A percentile compares a stretch with the other conserved stretches of the same genome.
Conservation (phyloP, 2,888 invertebrate species). For the Pediacus dermestoides region DNA sequence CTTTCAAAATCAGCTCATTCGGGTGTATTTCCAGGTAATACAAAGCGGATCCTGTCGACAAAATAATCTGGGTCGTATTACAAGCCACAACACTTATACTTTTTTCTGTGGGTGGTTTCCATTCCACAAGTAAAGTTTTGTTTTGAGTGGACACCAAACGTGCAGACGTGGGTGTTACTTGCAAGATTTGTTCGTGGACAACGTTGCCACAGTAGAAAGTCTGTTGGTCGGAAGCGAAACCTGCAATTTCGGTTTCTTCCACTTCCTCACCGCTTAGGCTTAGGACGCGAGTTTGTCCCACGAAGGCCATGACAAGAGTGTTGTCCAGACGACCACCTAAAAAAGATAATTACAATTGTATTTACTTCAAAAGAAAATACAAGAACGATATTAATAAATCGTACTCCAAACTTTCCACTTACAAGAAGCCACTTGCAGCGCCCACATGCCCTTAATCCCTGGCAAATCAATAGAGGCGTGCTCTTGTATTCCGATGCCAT, state of each 20-base stretch:
- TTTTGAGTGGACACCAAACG: constrained; percentile 66
- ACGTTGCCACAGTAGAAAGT: constrained; percentile 95
- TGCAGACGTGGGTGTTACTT: constrained; percentile 67
- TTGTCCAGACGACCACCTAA: constrained; percentile 61
- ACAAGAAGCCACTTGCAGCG: constrained; percentile 70
- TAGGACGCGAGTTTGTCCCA: constrained; percentile 92
- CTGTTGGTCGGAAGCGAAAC: constrained; percentile 88
- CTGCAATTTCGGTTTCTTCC: constrained; percentile 92
- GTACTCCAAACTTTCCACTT: too few species aligned
- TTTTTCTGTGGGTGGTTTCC: constrained; percentile 67
- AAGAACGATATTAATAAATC: too few species aligned
- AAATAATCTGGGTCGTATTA: constrained; percentile 70
- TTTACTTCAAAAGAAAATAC: constrained; percentile 36
- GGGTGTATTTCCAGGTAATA: constrained; percentile 74
- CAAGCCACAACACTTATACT: constrained; percentile 88
- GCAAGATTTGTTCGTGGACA: constrained; percentile 68
- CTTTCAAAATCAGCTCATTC: constrained; percentile 61
- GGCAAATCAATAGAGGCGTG: constrained; percentile 95
- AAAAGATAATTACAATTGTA: too few species aligned
- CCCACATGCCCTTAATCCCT: constrained; percentile 98
- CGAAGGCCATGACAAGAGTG: constrained; percentile 89
- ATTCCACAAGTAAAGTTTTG: constrained; percentile 65
- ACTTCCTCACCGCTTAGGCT: constrained; percentile 93
- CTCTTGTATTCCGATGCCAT: constrained; percentile 98
- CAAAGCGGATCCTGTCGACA: constrained; percentile 84